These are phyloP conservation scores for Dipodomys ordii DNA, from an alignment of 2,113 vertebrate genomes.

Conservation along the genomic window DNA sequence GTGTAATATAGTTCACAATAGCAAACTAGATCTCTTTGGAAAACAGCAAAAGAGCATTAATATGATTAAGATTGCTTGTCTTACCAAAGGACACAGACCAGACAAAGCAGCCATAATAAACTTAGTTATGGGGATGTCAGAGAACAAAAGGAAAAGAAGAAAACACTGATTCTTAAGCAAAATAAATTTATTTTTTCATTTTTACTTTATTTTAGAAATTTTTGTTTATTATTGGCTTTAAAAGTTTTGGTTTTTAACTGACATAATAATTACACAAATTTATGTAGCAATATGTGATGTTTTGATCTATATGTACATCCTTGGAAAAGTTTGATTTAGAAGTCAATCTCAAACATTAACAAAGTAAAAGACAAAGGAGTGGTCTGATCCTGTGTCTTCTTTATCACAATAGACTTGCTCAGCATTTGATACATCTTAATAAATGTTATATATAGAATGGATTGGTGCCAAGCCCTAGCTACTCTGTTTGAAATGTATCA, in stretches of 20 bases:
- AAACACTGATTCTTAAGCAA: slow-evolving; percentile 5
- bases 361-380: slow-evolving; percentile 28
- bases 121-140: not conserved
- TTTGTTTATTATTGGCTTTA: too few relatives aligned
- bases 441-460: slow-evolving; percentile 67
- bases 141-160: not conserved
- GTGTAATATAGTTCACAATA: not conserved
- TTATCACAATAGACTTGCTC: slow-evolving; percentile 52
- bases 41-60: slow-evolving; percentile 8
- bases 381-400: slow-evolving; percentile 40
- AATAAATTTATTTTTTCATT: not conserved
- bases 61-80: slow-evolving; percentile 14
- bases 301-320: not conserved
- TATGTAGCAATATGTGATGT: not conserved
- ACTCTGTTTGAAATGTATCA: slow-evolving; percentile 64
- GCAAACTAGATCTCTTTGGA: not conserved
- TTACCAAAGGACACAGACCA: not conserved
- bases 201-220: too few relatives aligned
- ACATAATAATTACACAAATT: not conserved
- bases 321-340: not conserved
- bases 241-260: not conserved
- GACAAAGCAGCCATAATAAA: not conserved
- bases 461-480: slow-evolving; percentile 15
- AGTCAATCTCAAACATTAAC: not conserved
- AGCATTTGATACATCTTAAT: slow-evolving; percentile 70